phyloP scores from a whole-genome alignment of 37 sponge, comb jelly and placozoan species.

The Crambe crambe region DNA sequence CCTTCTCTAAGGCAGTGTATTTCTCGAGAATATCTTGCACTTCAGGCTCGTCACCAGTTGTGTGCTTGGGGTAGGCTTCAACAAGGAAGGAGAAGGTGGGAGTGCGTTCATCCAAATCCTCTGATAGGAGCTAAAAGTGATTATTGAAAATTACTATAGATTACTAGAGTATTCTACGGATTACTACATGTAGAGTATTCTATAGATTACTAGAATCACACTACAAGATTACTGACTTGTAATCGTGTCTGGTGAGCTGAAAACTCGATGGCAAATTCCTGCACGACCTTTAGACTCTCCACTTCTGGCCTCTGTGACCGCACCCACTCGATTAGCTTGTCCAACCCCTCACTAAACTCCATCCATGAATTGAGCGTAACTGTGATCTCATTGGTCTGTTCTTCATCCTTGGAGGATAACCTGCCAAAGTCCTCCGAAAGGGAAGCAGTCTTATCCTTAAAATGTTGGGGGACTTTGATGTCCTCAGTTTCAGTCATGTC shows the following conservation, averaged over 20 bases:
- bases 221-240: constrained; percentile 9
- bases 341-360: constrained; percentile 1
- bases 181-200: not conserved
- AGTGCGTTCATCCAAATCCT: constrained; percentile 2
- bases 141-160: not conserved
- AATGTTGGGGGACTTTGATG: constrained; percentile 10
- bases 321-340: constrained; percentile 12
- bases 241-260: constrained; percentile 31
- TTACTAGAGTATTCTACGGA: not conserved
- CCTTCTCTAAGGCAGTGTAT: not conserved
- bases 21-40: not conserved
- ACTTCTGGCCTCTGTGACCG: constrained; percentile 10
- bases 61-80: not conserved
- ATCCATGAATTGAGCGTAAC: constrained; percentile 15
- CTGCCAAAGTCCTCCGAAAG: not conserved
- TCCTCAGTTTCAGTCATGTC: not conserved
- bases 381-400: constrained; percentile 29
- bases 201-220: not conserved
- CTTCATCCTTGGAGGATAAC: not conserved
- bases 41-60: constrained; percentile 15
- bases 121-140: constrained; percentile 7
- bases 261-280: constrained; percentile 37
- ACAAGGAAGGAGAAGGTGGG: constrained; percentile 7
- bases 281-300: constrained; percentile 11
- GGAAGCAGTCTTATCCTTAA: not conserved